Evolutionary conservation across 30 jellyfish, hydroid and myxozoan species (phyloP).

Genomic region (Aurelia sp.): DNA sequence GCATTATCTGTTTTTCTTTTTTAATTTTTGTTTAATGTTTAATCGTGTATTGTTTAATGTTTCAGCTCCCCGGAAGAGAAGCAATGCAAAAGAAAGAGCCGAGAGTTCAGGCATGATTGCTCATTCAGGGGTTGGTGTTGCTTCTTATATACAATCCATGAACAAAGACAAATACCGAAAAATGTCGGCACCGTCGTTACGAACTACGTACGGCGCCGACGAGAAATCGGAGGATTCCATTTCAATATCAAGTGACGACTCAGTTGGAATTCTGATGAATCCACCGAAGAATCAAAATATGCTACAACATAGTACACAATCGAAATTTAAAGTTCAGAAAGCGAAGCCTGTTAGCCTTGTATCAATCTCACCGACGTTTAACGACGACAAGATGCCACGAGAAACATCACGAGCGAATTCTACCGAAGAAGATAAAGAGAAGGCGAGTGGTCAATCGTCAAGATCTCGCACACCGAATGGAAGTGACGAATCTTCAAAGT

Average conservation of each 20-base stretch:
- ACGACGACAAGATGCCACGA: constrained; percentile 18
- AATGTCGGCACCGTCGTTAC: constrained; percentile 51
- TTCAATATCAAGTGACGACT: constrained; percentile 57
- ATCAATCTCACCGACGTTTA: constrained; percentile 48
- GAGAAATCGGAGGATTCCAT: background rate
- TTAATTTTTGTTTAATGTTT: too few relatives aligned
- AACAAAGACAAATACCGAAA: constrained; percentile 63
- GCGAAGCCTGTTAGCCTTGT: constrained; percentile 52
- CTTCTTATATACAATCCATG: constrained; percentile 73
- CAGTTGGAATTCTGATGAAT: constrained; percentile 36
- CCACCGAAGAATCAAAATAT: background rate
- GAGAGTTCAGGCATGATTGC: constrained; percentile 49
- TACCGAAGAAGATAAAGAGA: background rate
- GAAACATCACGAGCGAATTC: background rate
- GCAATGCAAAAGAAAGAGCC: constrained; percentile 1
- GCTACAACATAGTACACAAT: background rate
- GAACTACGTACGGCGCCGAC: constrained; percentile 18
- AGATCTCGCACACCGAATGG: constrained; percentile 4
- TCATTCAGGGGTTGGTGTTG: constrained; percentile 73
- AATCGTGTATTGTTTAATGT: background rate
- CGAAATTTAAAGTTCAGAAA: constrained; percentile 31
- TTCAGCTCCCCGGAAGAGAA: constrained; percentile 32
- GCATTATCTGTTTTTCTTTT: background rate
- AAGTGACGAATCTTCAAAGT: background rate
- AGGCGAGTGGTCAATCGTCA: background rate